These are phyloP conservation scores for Palythoa caribaeorum DNA, from an alignment of 92 coral and sea anemone genomes.

Conservation along the genomic window DNA sequence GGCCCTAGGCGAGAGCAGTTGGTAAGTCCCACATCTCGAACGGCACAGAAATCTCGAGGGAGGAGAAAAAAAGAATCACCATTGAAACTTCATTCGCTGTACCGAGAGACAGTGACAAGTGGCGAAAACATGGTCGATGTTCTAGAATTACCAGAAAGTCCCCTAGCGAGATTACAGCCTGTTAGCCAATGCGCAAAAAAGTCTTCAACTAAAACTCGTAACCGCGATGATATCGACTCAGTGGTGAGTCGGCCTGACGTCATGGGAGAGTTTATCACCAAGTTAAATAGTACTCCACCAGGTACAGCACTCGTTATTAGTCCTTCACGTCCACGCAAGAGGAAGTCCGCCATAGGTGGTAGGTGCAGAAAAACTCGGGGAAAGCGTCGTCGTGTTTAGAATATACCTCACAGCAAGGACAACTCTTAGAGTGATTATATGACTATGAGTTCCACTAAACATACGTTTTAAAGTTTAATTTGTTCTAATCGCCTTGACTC, in stretches of 20 bases:
- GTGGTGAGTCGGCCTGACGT: not conserved
- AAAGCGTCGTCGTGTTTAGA: conserved; percentile 23
- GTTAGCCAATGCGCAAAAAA: not conserved
- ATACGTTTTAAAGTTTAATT: not conserved
- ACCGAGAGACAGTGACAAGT: not conserved
- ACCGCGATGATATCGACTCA: not conserved
- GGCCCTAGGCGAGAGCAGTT: not conserved
- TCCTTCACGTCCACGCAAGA: conserved; percentile 37
- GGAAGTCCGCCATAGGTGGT: conserved; percentile 8
- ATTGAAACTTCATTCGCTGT: not conserved
- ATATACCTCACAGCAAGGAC: not conserved
- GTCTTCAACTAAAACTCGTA: not conserved
- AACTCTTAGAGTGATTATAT: too few species aligned
- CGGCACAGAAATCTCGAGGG: not conserved
- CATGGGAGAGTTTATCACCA: not conserved
- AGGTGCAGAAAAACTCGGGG: not conserved
- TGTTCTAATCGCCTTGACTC: too few species aligned
- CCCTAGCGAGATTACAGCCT: conserved; percentile 2
- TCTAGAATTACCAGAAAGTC: conserved; percentile 31
- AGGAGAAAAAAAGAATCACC: not conserved
- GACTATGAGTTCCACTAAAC: not conserved
- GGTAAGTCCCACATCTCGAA: not conserved
- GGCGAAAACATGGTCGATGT: not conserved
- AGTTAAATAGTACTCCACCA: conserved; percentile 19
- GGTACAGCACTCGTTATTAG: conserved; percentile 11